A percentile compares a stretch with the other conserved stretches of the same genome.
These are phyloP conservation scores for Sialis fuliginosa DNA, from an alignment of 2,888 invertebrate genomes.

Conservation along the genomic window DNA sequence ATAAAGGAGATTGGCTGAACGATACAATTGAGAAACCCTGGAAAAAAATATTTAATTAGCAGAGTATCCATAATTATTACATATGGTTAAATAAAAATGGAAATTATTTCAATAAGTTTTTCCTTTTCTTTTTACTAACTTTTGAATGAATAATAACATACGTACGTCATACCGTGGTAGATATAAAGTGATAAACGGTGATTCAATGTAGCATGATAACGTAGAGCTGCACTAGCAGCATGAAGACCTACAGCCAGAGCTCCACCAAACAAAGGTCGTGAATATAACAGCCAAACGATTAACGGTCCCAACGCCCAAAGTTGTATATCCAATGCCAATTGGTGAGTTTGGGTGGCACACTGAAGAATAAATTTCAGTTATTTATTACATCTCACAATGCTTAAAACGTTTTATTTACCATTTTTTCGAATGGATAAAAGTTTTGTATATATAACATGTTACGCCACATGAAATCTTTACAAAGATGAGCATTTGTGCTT, in stretches of 20 bases:
- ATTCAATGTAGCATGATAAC: constrained; percentile 38
- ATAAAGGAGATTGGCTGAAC: constrained; percentile 47
- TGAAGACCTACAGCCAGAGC: constrained; percentile 35
- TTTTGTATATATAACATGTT: constrained; percentile 50
- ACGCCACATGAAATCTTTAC: constrained; percentile 48
- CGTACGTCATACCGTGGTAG: constrained; percentile 52
- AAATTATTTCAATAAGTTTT: neutral
- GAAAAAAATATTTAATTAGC: constrained; percentile 12
- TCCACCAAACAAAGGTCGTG: constrained; percentile 33
- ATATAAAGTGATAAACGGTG: constrained; percentile 44
- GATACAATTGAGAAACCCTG: constrained; percentile 48
- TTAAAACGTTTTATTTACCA: constrained; percentile 28
- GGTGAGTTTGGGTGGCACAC: constrained; percentile 63
- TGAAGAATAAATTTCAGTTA: constrained; percentile 16
- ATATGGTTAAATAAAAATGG: too few species aligned
- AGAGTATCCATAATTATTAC: too few species aligned
- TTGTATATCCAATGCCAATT: constrained; percentile 57
- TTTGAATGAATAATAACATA: constrained; percentile 6
- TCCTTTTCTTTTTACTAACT: neutral
- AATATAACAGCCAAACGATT: constrained; percentile 42
- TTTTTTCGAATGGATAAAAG: constrained; percentile 47
- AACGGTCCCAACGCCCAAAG: constrained; percentile 45
- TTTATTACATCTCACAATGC: neutral
- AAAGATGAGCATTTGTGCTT: constrained; percentile 41
- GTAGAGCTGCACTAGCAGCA: constrained; percentile 38